phyloP scores from a whole-genome alignment of 2,888 invertebrate genomes.

The Lycocerus yunnanus region DNA sequence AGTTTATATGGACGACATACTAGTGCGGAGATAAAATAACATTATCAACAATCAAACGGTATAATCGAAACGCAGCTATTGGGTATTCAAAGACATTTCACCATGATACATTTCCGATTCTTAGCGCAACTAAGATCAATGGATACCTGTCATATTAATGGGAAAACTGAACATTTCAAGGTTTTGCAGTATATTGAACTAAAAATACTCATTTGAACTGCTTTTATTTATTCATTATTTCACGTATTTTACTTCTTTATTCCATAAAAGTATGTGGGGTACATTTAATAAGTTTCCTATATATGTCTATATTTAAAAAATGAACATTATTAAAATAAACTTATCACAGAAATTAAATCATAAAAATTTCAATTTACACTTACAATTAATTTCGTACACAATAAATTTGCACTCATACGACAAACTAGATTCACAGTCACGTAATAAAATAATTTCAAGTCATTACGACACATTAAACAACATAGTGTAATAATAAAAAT shows the following conservation, averaged over 20 bases:
- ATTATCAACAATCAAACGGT: no score
- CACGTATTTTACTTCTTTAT: background rate
- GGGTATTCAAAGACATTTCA: no score
- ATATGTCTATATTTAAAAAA: background rate
- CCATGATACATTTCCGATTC: no score
- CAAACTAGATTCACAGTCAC: background rate
- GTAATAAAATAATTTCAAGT: background rate
- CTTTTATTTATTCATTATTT: no score
- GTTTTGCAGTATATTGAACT: no score
- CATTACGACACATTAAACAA: background rate
- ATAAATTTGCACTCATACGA: conserved; percentile 11
- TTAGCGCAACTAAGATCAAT: no score
- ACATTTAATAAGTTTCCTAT: background rate
- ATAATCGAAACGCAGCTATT: no score
- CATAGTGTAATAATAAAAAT: background rate
- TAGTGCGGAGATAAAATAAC: no score
- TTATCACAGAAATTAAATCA: conserved; percentile 28
- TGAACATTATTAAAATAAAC: conserved; percentile 1
- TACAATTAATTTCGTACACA: background rate
- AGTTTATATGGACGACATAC: no score
- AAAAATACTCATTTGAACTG: no score
- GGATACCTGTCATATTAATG: no score
- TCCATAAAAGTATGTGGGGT: background rate
- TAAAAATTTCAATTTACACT: conserved; percentile 6
- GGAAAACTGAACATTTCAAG: no score